Evolutionary conservation across 2,888 invertebrate genomes (phyloP), one percentile per base, ranked within the genome.

Genomic region (Dorcus hopei): DNA sequence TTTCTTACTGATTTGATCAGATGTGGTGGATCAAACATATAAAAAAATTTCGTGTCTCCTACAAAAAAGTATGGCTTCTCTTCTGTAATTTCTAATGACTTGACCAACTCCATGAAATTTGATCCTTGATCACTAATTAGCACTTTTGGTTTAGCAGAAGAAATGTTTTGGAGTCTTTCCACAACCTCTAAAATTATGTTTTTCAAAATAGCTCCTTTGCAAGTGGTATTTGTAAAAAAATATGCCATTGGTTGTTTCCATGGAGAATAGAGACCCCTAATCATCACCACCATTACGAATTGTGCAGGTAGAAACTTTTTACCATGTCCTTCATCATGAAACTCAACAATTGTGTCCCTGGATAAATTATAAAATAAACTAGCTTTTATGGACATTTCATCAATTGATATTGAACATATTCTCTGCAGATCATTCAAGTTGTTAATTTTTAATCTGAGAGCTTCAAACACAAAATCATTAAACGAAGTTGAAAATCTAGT

Each of bases 1-100:
- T 66, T 65, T 56, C 65, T 38, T 9, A 48, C n/a, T 38, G 59
- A 51, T 52, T 63, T 70, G 16, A 67, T 40, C 14, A 57, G 26
- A 26, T 57, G 57, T 47, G 57, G 64, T 9, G 60, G 47, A 53
- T 68, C 68, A 59, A 67, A 66, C 6, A 68, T 54, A 60, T 64
- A 66, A 49, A 58, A 49, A 49, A 68, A 40, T 56, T 63, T 59
- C 16, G 57, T 40, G 26, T 61, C 40, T 23, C 58, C 59, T 39
- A 59, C 19, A 53, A 49, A 49, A 65, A 68, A 66, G 48, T 49
- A 55, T n/a, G 65, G 56, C 11, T 54, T 43, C 8, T 62, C 56
- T n/a, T 58, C 38, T 26, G 56, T 53, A 8, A 65, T 52, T 9
- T 52, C 47, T 38, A 64, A 62, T 26, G 47, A 40, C 7, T 59